Evolutionary conservation across 1,140 invertebrate genomes (phyloP).

Genomic region (Penaeus vannamei): DNA sequence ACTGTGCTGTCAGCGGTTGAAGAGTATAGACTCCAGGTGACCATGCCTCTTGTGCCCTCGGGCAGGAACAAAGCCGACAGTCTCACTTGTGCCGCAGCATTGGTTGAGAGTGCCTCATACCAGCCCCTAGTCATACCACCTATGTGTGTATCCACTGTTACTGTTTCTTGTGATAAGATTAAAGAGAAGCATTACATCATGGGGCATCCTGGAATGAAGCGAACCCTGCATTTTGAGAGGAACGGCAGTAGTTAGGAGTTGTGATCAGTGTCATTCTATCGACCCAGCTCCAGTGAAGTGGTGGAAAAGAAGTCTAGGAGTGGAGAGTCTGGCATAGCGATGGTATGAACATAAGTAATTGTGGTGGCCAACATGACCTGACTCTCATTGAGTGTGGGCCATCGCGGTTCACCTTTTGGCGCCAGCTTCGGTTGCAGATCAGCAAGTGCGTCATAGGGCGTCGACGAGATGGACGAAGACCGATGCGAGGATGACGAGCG

Average conservation of each 20-base stretch:
- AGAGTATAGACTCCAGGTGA: not conserved
- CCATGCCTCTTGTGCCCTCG: not conserved
- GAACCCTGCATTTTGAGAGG: conserved; percentile 11
- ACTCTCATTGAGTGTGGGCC: conserved; percentile 10
- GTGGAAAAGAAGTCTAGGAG: not conserved
- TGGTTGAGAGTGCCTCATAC: not conserved
- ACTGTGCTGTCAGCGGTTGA: not conserved
- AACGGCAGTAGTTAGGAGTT: not conserved
- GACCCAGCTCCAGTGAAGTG: conserved; percentile 34
- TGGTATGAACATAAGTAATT: not conserved
- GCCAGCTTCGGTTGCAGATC: conserved; percentile 5
- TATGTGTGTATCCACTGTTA: not conserved
- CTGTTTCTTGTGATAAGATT: not conserved
- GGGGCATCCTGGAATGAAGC: not conserved
- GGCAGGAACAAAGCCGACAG: not conserved
- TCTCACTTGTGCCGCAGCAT: not conserved
- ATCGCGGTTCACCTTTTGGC: not conserved
- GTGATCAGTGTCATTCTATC: not conserved
- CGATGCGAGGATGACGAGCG: no score
- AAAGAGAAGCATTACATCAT: not conserved
- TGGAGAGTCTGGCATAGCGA: conserved; percentile 1
- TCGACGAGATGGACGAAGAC: no score
- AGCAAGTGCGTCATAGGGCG: not conserved
- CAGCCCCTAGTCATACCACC: not conserved
- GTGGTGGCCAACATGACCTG: not conserved